Percentiles rank a stretch among this genome's conserved stretches.
phyloP scores from a whole-genome alignment of 2,797 vertebrate species.

The Silurus aristotelis region DNA sequence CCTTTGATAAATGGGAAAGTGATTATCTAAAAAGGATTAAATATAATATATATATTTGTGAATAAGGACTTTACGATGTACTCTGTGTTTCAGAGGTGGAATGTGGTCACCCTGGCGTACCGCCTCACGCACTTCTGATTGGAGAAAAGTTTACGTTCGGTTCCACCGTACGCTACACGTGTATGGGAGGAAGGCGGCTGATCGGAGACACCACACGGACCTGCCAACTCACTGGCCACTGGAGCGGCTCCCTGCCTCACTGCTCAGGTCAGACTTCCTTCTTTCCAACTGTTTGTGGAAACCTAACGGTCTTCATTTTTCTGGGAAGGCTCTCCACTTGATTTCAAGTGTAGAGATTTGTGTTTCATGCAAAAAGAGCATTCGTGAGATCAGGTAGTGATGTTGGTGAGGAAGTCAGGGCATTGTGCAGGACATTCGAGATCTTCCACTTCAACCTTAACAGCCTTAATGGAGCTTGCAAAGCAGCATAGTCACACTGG shows the following conservation, averaged over 20 bases:
- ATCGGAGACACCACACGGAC: constrained; percentile 86
- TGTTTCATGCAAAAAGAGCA: not conserved
- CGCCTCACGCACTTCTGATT: constrained; percentile 83
- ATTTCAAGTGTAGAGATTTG: not conserved
- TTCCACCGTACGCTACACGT: constrained; percentile 88
- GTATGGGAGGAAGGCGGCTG: constrained; percentile 82
- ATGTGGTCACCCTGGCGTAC: constrained; percentile 90
- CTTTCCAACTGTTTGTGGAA: not conserved
- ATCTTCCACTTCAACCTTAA: not conserved
- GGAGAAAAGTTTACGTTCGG: constrained; percentile 95
- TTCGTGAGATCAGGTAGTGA: not conserved
- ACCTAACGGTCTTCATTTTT: not conserved
- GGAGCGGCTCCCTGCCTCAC: constrained; percentile 93
- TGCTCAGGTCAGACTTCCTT: constrained; percentile 85
- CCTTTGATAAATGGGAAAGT: not conserved
- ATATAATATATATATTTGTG: not conserved
- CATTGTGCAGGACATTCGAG: not conserved
- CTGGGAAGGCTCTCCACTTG: not conserved
- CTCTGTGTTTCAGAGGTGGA: constrained; percentile 82
- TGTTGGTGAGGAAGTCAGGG: not conserved
- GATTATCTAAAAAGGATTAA: not conserved
- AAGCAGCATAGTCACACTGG: not conserved
- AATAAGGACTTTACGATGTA: not conserved
- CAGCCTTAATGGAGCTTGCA: not conserved
- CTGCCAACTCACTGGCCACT: constrained; percentile 93